Evolutionary conservation across 2,888 invertebrate genomes (phyloP).

Genomic region (Synanthedon tipuliformis): DNA sequence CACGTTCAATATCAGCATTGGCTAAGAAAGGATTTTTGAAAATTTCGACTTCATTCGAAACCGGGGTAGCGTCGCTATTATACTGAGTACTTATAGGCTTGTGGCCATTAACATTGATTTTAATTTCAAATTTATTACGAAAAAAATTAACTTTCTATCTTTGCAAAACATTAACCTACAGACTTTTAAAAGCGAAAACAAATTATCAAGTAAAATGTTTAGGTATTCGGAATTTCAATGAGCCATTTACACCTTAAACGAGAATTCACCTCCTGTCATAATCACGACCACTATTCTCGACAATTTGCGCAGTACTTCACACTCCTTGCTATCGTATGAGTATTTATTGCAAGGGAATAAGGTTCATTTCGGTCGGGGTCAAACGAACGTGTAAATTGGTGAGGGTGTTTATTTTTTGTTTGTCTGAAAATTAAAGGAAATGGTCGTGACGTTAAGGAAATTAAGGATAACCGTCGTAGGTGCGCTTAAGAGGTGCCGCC

Average conservation of each 20-base stretch:
- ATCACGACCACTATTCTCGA: slow-evolving; percentile 14
- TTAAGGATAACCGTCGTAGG: slow-evolving; percentile 2
- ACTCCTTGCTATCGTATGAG: background rate
- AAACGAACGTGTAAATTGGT: background rate
- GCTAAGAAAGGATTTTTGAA: no score
- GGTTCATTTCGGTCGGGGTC: slow-evolving; percentile 4
- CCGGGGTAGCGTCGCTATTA: no score
- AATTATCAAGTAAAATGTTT: no score
- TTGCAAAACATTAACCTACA: no score
- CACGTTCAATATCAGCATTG: no score
- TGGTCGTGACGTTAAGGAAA: slow-evolving; percentile 28
- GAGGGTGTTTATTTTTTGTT: slow-evolving; percentile 23
- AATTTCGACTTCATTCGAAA: no score
- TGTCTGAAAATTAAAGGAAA: slow-evolving; percentile 18
- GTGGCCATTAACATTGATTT: no score
- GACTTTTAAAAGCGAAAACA: no score
- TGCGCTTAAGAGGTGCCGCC: background rate
- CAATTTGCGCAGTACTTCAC: slow-evolving; percentile 3
- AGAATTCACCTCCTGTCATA: slow-evolving; percentile 25
- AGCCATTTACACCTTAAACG: slow-evolving; percentile 22
- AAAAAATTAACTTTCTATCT: no score
- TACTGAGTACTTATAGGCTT: no score
- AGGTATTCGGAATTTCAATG: slow-evolving; percentile 17
- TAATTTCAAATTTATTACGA: no score
- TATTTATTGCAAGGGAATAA: slow-evolving; percentile 5